Evolutionary conservation across 2,113 vertebrate genomes (phyloP), one percentile per base, ranked within the genome.

Genomic region (Blennius ocellaris): DNA sequence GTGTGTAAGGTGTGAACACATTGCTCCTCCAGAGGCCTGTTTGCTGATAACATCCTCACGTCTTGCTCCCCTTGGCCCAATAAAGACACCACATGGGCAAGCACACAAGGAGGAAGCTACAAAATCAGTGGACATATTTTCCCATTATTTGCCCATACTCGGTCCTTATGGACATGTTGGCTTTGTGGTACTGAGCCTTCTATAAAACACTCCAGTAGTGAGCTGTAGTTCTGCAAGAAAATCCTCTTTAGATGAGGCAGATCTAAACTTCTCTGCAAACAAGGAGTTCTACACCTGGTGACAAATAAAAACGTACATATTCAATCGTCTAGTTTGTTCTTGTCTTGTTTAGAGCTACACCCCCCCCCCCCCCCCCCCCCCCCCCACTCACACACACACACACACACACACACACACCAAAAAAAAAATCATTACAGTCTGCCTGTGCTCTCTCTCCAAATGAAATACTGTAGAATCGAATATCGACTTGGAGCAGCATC

Each of bases 381-480:
- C n/a, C n/a, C n/a, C n/a, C n/a, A n/a, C n/a, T n/a, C n/a, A n/a
- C n/a, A n/a, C n/a, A n/a, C n/a, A n/a, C n/a, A n/a, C n/a, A n/a
- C n/a, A n/a, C n/a, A n/a, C n/a, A n/a, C n/a, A n/a, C n/a, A n/a
- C n/a, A n/a, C n/a, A n/a, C n/a, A n/a, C n/a, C n/a, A n/a, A 30
- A 10, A 7, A 50, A 9, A 50, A 56, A 50, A 17, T 52, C 30
- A 30, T 64, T 11, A 36, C 52, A 65, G 52, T 30, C 6, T 45
- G 38, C 40, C n/a, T n/a, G 3, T 8, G n/a, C 7, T 49, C 16
- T 38, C 38, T 76, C 38, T 76, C 17, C 10, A 44, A n/a, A 55
- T 62, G 37, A 69, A 69, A 50, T 30, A 30, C 6, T 55, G 52
- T 43, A 66, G 45, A 52, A 53, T 30, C 2, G 21, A 58, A 40